phyloP scores from a whole-genome alignment of 2,113 vertebrate genomes.

The Labeo rohita region DNA sequence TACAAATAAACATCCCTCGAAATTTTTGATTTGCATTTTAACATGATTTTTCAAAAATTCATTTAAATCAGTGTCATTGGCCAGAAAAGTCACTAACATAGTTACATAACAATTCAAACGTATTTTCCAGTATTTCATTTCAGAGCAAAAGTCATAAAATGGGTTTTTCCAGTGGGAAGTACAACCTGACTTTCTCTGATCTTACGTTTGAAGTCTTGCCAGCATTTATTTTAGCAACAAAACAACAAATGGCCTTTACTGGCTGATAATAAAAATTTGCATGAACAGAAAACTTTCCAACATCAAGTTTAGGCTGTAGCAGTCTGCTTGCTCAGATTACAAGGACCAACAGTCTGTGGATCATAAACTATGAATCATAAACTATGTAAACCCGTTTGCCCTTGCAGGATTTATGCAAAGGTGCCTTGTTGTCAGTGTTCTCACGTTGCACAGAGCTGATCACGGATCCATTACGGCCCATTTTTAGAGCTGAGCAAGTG shows the following conservation, averaged over 20 bases:
- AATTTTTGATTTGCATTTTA: background rate
- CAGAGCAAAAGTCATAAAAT: background rate
- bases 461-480: constrained; percentile 3
- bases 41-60: background rate
- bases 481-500: constrained; percentile 21
- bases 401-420: constrained; percentile 28
- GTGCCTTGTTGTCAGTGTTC: constrained; percentile 21
- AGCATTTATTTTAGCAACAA: background rate
- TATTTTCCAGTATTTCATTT: background rate
- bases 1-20: too few species aligned
- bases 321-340: constrained; percentile 11
- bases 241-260: background rate
- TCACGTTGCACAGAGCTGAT: constrained; percentile 19
- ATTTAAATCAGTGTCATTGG: background rate
- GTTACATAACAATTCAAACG: background rate
- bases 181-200: background rate
- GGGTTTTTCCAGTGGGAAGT: background rate
- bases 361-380: constrained; percentile 43
- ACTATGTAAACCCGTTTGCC: constrained; percentile 21
- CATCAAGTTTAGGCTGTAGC: background rate
- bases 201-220: background rate
- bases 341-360: constrained; percentile 28
- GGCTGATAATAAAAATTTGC: background rate
- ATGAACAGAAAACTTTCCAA: constrained; percentile 30
- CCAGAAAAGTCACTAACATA: background rate